Evolutionary conservation across 2,888 invertebrate species (phyloP), one percentile per base, ranked within the genome.

Genomic region (Cistogaster globosa): DNA sequence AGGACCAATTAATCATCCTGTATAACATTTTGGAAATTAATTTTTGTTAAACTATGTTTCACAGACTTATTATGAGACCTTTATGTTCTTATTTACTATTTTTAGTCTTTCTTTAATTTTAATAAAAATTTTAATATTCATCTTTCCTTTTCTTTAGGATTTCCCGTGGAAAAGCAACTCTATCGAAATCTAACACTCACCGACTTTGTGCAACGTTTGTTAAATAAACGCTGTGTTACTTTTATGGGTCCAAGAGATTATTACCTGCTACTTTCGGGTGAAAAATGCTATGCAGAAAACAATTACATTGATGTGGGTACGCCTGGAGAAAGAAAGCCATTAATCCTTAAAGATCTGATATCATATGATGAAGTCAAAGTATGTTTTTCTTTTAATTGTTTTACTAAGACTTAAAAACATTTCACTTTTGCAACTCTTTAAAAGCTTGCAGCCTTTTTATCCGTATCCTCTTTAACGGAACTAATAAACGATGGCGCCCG

Each of bases 281-380:
- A 88, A 51, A 88, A 81, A 71, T 80, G 83, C 2, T 38, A 45
- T 11, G 93, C 93, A 1, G 83, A 86, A 1, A 91, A 91, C 0
- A 92, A 92, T 9, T 94, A 93, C 93, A 92, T 93, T 76, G 87
- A 86, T 53, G 92, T 94, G 14, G 94, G 94, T 16, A 93, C 92
- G 6, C 90, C 90, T 16, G 60, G 89, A 1, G 93, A 94, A 84
- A 90, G 91, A 69, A 88, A 90, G 11, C 93, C 93, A 0, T 87
- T 93, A 83, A 55, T 91, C 9, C 88, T 94, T 18, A 86, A 92
- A 20, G 90, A 93, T 74, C 93, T 93, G 86, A 87, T 94, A 48
- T 93, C 93, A 42, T 94, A 94, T 88, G 94, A 94, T 86, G 94
- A 94, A 90, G 92, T 94, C 9, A 94, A 94, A 88, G 88, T 94